Conservation (phyloP, 2,113 vertebrate species). For the Cynocephalus volans region DNA sequence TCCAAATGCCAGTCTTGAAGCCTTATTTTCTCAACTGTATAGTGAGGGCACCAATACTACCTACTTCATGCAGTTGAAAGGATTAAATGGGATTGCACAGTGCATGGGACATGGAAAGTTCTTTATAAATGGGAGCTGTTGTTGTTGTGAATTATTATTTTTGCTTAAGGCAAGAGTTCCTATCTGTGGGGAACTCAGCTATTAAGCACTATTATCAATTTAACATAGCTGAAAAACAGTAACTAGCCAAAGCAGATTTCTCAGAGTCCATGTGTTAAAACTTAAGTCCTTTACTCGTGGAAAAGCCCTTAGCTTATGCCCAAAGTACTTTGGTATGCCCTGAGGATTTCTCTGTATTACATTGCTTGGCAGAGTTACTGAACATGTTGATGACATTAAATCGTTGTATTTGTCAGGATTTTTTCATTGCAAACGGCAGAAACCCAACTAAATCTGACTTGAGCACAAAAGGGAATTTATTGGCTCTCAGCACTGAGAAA, state of each 20-base stretch:
- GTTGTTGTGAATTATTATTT: slow-evolving; percentile 62
- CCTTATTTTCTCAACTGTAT: slow-evolving; percentile 47
- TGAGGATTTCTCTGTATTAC: slow-evolving; percentile 50
- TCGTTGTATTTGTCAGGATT: slow-evolving; percentile 59
- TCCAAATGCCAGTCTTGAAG: slow-evolving; percentile 26
- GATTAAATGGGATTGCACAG: neutral
- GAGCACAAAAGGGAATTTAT: slow-evolving; percentile 35
- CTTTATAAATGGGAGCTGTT: slow-evolving; percentile 8
- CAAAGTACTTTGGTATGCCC: neutral
- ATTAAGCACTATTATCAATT: slow-evolving; percentile 37
- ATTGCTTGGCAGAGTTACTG: slow-evolving; percentile 38
- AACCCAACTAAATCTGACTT: slow-evolving; percentile 33
- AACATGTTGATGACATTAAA: slow-evolving; percentile 19
- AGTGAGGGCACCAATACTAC: neutral
- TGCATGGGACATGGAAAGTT: neutral
- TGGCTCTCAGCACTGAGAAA: slow-evolving; percentile 32
- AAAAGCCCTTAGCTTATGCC: slow-evolving; percentile 55
- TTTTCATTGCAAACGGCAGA: slow-evolving; percentile 56
- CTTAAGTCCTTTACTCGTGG: slow-evolving; percentile 56
- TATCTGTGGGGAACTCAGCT: slow-evolving; percentile 17
- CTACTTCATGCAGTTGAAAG: neutral
- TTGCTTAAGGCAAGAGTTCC: slow-evolving; percentile 58
- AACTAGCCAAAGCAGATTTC: slow-evolving; percentile 62
- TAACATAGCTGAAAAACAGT: slow-evolving; percentile 29
- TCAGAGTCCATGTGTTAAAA: slow-evolving; percentile 61